Evolutionary conservation across 2,888 invertebrate genomes (phyloP).

Genomic region (Flabesymbios commensalis): DNA sequence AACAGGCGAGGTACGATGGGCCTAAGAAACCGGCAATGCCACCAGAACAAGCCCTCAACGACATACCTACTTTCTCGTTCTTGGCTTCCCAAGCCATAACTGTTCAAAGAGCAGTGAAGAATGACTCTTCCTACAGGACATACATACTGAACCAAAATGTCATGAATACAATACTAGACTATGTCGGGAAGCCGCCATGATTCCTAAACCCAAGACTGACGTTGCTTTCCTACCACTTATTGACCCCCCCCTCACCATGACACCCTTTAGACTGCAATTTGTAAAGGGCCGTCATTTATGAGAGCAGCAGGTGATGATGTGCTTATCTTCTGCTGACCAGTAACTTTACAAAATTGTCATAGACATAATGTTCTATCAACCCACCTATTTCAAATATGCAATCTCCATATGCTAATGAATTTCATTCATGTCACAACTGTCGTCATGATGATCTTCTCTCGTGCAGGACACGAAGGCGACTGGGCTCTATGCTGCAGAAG

Average conservation of each 20-base stretch:
- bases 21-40: slow-evolving; percentile 4
- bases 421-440: not conserved
- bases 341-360: slow-evolving; percentile 1
- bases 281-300: slow-evolving; percentile 6
- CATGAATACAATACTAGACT: slow-evolving; percentile 9
- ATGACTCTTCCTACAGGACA: slow-evolving; percentile 4
- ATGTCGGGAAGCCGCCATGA: slow-evolving; percentile 2
- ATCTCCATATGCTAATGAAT: slow-evolving; percentile 3
- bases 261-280: slow-evolving; percentile 10
- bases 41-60: not conserved
- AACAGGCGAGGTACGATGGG: too few relatives aligned
- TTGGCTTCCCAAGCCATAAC: slow-evolving; percentile 1
- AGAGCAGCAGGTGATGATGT: slow-evolving; percentile 1
- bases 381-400: not conserved
- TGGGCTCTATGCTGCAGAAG: slow-evolving; percentile 2
- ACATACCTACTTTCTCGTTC: not conserved
- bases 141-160: slow-evolving; percentile 6
- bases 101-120: slow-evolving; percentile 1
- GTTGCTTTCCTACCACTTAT: slow-evolving; percentile 2
- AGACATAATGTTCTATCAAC: slow-evolving; percentile 1
- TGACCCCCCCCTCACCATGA: slow-evolving; percentile 6
- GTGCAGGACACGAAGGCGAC: slow-evolving; percentile 5
- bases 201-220: slow-evolving; percentile 1
- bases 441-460: slow-evolving; percentile 4
- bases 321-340: not conserved